These are phyloP conservation scores for Magallana ariakensis DNA, from an alignment of 1,140 invertebrate genomes.

Conservation along the genomic window DNA sequence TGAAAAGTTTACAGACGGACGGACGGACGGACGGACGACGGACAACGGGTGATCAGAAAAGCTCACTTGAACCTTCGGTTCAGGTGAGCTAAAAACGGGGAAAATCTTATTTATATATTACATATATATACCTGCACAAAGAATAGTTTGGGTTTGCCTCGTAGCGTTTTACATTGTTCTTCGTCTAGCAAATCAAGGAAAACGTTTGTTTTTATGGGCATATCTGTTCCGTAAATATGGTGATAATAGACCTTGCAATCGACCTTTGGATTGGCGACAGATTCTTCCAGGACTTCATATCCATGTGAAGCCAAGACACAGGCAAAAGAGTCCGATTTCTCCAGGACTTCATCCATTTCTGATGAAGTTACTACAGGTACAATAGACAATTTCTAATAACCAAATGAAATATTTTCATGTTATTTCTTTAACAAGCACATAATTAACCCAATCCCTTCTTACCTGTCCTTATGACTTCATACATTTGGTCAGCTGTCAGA, in stretches of 20 bases:
- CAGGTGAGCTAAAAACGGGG: too few species aligned
- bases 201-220: not conserved
- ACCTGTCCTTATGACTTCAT: slow-evolving; percentile 3
- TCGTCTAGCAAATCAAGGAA: not conserved
- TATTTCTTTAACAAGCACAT: too few species aligned
- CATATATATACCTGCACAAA: not conserved
- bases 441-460: too few species aligned
- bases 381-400: too few species aligned
- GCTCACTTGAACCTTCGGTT: too few species aligned
- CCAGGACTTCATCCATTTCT: not conserved
- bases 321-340: slow-evolving; percentile 2
- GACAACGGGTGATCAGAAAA: too few species aligned
- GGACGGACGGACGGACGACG: too few species aligned
- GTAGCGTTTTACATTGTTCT: not conserved
- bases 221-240: not conserved
- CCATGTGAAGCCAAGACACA: slow-evolving; percentile 10
- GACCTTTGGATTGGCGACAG: not conserved
- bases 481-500: not conserved
- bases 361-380: not conserved
- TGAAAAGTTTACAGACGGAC: too few species aligned
- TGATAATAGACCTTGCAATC: not conserved
- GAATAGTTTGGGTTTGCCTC: slow-evolving; percentile 10
- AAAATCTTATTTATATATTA: too few species aligned
- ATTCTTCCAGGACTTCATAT: slow-evolving; percentile 3
- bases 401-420: too few species aligned